Base-by-base conservation (phyloP, 1,140 invertebrate genomes). In the Drosophila lini region DNA sequence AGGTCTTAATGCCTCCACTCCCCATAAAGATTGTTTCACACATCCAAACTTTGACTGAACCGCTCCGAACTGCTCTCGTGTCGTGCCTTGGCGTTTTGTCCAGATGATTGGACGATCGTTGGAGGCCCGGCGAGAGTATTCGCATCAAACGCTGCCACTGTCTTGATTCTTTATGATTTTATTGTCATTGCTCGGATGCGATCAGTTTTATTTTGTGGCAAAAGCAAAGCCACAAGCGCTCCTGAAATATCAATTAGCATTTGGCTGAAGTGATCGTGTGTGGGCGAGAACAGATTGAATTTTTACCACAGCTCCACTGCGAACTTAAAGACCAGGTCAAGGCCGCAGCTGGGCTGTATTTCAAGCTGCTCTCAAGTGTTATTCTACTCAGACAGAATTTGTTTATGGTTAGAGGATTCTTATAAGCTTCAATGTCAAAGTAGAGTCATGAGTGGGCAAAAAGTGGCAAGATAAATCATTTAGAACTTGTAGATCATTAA, bases 161-260 rank as follows among this genome's bases (percentile, higher is more conserved):
- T 52, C 36, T 44, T 34, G 47, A 16, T 67, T 75, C 61, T 84
- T 84, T 74, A 81, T 86, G 74, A 56, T 45, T 85, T 64, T 74
- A 83, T 85, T 85, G 57, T 40, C 61, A 38, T 53, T 64, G 41
- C 36, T 56, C 36, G 31, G 40, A 11, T 16, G 41, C 15, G 11
- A 15, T 40, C 36, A 41, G 28, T 36, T 60, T 22, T 31, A 40
- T 16, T 44, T 44, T 42, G 60, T 50, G 56, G 71, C 52, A 31
- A 44, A 57, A 58, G 28, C 40, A 58, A 64, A 58, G 40, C 45
- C 60, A 53, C 38, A 62, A 45, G 31, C 48, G 68, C 50, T 78
- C 67, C 59, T 77, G 73, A 77, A 79, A 77, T 83, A 64, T 80
- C 68, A 85, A 85, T 85, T 86, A 82, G 65, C 83, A 55, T 40